These are phyloP conservation scores for Corythornis leucogaster DNA, from an alignment of 2,797 vertebrate species.

Conservation along the genomic window DNA sequence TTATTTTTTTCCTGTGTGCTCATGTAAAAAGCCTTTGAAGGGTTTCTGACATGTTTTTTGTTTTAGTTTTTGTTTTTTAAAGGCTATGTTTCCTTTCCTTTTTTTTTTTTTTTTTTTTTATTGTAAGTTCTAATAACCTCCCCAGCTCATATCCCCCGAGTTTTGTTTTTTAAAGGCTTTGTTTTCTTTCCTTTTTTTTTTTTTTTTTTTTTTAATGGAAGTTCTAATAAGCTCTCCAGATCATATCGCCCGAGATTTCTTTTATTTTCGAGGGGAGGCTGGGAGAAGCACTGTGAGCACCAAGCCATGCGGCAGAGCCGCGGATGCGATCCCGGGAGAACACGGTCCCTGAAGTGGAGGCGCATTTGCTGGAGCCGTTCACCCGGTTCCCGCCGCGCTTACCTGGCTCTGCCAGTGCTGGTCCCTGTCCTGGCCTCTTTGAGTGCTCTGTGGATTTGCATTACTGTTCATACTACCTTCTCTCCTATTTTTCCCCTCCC, in stretches of 20 bases:
- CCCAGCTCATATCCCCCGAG: background rate
- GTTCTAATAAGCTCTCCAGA: background rate
- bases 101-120: background rate
- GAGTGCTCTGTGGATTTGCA: background rate
- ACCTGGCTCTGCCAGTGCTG: background rate
- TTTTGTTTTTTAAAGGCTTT: background rate
- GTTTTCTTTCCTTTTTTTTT: background rate
- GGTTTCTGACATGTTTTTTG: background rate
- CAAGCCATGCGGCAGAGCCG: accelerated
- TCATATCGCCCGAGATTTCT: background rate
- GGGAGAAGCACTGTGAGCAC: accelerated
- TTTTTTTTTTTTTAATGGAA: background rate
- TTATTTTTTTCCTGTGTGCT: background rate
- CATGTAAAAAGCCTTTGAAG: background rate
- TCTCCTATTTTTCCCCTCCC: background rate
- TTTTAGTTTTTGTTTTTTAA: background rate
- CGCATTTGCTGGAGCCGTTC: accelerated
- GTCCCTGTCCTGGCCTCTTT: background rate
- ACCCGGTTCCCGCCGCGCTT: accelerated
- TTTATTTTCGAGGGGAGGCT: background rate
- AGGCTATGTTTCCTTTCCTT: background rate
- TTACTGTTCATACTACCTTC: background rate
- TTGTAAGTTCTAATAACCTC: background rate
- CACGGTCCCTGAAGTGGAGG: accelerated
- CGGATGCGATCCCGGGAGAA: accelerated